These are phyloP conservation scores for Columbina picui DNA, from an alignment of 2,113 vertebrate species.

Conservation along the genomic window DNA sequence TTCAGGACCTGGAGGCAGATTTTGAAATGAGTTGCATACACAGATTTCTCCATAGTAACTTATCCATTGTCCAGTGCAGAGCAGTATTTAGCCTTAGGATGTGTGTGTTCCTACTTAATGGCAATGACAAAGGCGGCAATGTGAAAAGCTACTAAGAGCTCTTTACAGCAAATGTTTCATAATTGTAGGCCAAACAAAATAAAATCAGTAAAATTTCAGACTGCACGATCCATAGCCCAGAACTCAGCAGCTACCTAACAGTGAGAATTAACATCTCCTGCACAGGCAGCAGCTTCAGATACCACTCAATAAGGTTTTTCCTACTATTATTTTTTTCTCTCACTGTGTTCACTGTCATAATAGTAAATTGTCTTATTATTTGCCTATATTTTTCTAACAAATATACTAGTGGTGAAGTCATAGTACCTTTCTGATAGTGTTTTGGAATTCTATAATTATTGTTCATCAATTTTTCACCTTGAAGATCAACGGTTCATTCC, in stretches of 20 bases:
- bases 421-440: not conserved
- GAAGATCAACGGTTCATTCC: not conserved
- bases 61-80: not conserved
- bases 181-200: slow-evolving; percentile 19
- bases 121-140: slow-evolving; percentile 2
- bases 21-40: slow-evolving; percentile 5
- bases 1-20: not conserved
- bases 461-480: not conserved
- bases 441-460: not conserved
- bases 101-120: slow-evolving; percentile 4
- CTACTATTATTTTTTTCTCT: not conserved
- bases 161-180: slow-evolving; percentile 29
- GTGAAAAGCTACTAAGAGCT: slow-evolving; percentile 5
- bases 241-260: not conserved
- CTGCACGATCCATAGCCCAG: not conserved
- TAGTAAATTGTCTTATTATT: not conserved
- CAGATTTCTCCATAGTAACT: not conserved
- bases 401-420: not conserved
- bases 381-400: not conserved
- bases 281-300: not conserved
- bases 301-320: not conserved
- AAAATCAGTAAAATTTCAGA: not conserved
- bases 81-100: slow-evolving; percentile 30
- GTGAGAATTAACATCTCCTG: not conserved
- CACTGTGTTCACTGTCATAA: not conserved